These are phyloP conservation scores for Parthenolecanium corni DNA, from an alignment of 2,888 invertebrate genomes.

Conservation along the genomic window DNA sequence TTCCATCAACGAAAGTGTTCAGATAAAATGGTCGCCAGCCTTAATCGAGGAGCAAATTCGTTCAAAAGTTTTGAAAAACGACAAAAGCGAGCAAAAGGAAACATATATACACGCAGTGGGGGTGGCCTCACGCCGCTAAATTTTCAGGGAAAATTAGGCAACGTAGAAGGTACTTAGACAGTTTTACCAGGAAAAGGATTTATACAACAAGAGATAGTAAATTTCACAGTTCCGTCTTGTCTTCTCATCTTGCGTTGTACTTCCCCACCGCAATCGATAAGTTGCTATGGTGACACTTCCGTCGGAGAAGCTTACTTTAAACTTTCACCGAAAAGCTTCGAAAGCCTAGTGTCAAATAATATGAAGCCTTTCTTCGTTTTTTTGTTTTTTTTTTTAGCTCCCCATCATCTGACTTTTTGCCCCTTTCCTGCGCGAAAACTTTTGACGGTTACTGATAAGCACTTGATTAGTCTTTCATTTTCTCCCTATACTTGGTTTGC, in stretches of 20 bases:
- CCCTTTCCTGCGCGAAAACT: conserved; percentile 14
- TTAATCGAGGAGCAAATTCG: conserved; percentile 14
- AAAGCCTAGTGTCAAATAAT: conserved; percentile 28
- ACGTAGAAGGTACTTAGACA: conserved; percentile 27
- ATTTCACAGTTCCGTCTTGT: conserved; percentile 28
- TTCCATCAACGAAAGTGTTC: neutral
- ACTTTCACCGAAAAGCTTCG: conserved; percentile 23
- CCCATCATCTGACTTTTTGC: too few relatives aligned
- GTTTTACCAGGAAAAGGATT: conserved; percentile 28
- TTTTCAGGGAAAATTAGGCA: conserved; percentile 29
- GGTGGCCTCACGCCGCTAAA: conserved; percentile 23
- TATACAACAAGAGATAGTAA: conserved; percentile 29
- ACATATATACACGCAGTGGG: neutral
- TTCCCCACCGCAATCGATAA: conserved; percentile 30
- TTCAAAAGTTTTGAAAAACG: conserved; percentile 6
- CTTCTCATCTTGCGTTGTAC: conserved; percentile 28
- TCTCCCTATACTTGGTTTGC: too few relatives aligned
- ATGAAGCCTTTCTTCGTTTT: conserved; percentile 13
- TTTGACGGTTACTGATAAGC: conserved; percentile 22
- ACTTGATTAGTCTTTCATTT: conserved; percentile 27
- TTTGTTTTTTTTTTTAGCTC: too few relatives aligned
- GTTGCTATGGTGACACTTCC: conserved; percentile 33
- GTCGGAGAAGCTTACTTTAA: conserved; percentile 29
- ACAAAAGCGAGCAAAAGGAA: conserved; percentile 18
- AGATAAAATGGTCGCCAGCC: neutral